Base-by-base conservation (phyloP, 2,113 vertebrate genomes). In the Heterochromis multidens region DNA sequence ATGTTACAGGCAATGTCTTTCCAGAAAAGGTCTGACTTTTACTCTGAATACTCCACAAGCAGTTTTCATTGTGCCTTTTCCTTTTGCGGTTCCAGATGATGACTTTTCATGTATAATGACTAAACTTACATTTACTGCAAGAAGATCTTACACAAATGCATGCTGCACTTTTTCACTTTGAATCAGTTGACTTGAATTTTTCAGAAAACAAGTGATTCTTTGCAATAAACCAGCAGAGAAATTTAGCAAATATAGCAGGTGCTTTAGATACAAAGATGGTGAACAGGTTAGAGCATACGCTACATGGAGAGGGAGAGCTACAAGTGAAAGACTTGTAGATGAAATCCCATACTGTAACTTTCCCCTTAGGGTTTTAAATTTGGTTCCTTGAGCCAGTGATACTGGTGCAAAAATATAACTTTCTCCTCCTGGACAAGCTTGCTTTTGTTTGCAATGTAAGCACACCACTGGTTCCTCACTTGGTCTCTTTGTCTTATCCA, bases 381-480 rank as follows among this genome's bases (percentile, higher is more conserved):
- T 77, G 3, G 59, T 1, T 35, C 79, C 3, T 72, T 37, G 57
- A 74, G 85, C 43, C 57, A 83, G 21, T 54, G 80, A 89, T 83
- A 88, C 74, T 12, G 12, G 56, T 37, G 56, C 80, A 79, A 89
- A 87, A 85, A 83, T 84, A 82, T 77, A 81, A 87, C 60, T 54
- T 79, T 90, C 82, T 77, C 23, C 43, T 70, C 84, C 27, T 23
- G 63, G 77, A 89, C 81, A 90, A 88, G 70, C 85, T 19, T 21
- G 33, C 81, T 89, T 89, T 91, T 88, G 84, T 91, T 84, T 85
- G 81, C 80, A 56, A 27, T 79, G 72, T 82, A 82, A 92, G 77
- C 79, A 63, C 37, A 23, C 70, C 31, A 35, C 58, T 7, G 31
- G 78, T 82, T 88, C 57, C 37, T 65, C 7, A 1, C 74, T 77